A percentile compares a stretch with the other conserved stretches of the same genome.
Evolutionary conservation across 2,113 vertebrate species (phyloP).

Genomic region (Plectropomus leopardus): DNA sequence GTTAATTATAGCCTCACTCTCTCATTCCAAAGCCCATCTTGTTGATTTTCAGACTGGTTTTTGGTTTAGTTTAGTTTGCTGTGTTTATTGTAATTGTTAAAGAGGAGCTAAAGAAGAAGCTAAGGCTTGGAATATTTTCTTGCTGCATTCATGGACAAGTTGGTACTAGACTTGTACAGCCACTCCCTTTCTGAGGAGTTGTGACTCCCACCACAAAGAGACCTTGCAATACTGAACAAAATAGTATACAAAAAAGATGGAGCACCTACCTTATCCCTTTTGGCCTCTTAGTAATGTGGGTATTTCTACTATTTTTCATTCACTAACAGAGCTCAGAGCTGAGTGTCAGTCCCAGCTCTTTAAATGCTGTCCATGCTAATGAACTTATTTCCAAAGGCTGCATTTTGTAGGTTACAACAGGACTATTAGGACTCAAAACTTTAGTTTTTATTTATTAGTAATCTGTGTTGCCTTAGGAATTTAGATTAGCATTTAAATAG

Average conservation of each 20-base stretch:
- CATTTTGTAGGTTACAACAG: neutral
- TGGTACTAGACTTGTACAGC: conserved; percentile 51
- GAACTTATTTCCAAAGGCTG: neutral
- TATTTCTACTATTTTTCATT: neutral
- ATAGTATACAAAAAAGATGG: conserved; percentile 3
- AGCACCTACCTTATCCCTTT: neutral
- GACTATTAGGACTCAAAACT: neutral
- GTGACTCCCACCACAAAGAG: conserved; percentile 42
- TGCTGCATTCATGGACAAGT: conserved; percentile 66
- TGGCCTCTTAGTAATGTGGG: neutral
- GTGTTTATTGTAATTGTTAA: conserved; percentile 3
- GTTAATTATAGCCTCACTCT: neutral
- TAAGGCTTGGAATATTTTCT: conserved; percentile 17
- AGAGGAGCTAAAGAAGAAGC: conserved; percentile 6
- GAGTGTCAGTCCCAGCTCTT: neutral
- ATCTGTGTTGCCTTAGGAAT: conserved; percentile 33
- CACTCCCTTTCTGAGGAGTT: conserved; percentile 46
- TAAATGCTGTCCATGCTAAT: conserved; percentile 1
- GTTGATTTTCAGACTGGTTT: neutral
- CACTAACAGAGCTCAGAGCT: neutral
- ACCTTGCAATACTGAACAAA: conserved; percentile 6
- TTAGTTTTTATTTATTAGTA: neutral
- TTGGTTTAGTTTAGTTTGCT: neutral
- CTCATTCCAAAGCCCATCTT: neutral
- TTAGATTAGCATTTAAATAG: conserved; percentile 45